Conservation (phyloP, 2,888 invertebrate species). For the Vandiemenella viatica region DNA sequence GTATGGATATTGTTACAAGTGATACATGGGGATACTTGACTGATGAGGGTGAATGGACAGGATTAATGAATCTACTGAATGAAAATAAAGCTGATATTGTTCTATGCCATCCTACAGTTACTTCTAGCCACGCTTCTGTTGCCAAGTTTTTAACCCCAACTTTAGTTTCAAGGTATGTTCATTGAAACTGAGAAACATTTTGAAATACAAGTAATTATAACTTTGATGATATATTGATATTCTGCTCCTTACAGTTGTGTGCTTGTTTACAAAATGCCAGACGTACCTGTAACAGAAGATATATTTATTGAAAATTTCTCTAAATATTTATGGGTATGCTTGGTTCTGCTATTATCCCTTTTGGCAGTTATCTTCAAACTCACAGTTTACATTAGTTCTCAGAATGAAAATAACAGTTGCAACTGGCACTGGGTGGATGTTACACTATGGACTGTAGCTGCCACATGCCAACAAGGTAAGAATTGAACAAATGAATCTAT, state of each 20-base stretch:
- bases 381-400: conserved; percentile 20
- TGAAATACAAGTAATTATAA: too few species aligned
- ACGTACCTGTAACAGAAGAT: conserved; percentile 22
- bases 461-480: conserved; percentile 27
- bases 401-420: conserved; percentile 16
- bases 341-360: conserved; percentile 21
- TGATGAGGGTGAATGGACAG: conserved; percentile 9
- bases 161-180: not conserved
- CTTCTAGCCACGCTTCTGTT: not conserved
- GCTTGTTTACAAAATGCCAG: conserved; percentile 21
- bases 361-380: conserved; percentile 22
- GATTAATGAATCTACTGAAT: conserved; percentile 10
- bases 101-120: conserved; percentile 14
- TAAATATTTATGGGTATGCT: conserved; percentile 24
- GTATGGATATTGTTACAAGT: conserved; percentile 7
- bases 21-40: conserved; percentile 11
- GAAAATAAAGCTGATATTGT: conserved; percentile 11
- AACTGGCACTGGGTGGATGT: conserved; percentile 26
- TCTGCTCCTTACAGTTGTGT: conserved; percentile 22
- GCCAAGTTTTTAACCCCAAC: not conserved
- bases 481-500: too few species aligned
- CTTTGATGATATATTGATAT: too few species aligned
- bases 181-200: too few species aligned
- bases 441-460: conserved; percentile 25
- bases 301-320: conserved; percentile 26